Evolutionary conservation across 1,140 invertebrate species (phyloP), one percentile per base, ranked within the genome.

Genomic region (Saccostrea echinata): DNA sequence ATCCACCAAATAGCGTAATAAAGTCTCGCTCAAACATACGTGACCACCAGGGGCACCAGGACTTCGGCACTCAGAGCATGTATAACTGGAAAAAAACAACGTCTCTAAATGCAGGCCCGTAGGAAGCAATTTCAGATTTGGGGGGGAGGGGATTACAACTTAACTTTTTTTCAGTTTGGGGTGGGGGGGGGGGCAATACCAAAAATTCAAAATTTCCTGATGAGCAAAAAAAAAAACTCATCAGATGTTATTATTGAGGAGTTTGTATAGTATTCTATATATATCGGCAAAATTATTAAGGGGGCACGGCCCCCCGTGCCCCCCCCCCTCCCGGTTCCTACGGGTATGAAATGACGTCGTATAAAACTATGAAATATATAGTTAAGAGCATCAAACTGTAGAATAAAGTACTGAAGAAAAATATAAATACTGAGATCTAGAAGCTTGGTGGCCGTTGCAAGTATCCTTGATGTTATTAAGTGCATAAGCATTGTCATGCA

Each of bases 391-490:
- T n/a, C n/a, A 3, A 6, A 3, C 2, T 6, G 2, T 3, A 43
- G 35, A 3, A 43, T 43, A 2, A 43, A 43, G 35, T 43, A 43
- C 35, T 18, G 21, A 57, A 24, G 81, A 30, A 76, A n/a, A 13
- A 76, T 30, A 33, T 76, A 33, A 30, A 80, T 88, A 93, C 92
- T 89, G 84, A 2, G 92, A 93, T 76, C 91, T 80, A 0, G 90
- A 83, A 3, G 91, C 92, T 68, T 88, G 88, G 18, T 76, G 82
- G 13, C 92, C 92, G 57, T 88, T 53, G 87, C 92, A 93, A 24
- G 91, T 87, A 80, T 93, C 92, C 43, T 82, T 76, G 52, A 93
- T 90, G 76, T 93, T 93, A 85, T 93, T 92, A 81, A 90, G 89
- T 13, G 92, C 76, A 81, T 90, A 93, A 18, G 91, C 92, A 82